These are phyloP conservation scores for Lacerta viridis DNA, from an alignment of 2,797 vertebrate species.

Conservation along the genomic window DNA sequence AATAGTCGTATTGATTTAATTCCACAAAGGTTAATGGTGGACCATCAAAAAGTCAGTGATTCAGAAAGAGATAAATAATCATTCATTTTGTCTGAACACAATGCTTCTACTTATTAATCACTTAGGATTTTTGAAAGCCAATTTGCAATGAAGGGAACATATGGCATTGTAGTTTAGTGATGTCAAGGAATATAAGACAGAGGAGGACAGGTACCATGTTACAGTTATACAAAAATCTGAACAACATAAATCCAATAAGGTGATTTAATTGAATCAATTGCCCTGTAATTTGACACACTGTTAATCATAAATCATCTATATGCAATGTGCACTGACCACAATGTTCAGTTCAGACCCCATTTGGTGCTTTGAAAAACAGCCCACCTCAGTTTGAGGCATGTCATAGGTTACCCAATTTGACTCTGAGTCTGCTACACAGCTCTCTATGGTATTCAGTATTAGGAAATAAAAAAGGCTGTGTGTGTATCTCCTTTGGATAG, in stretches of 20 bases:
- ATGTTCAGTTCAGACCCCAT: no score
- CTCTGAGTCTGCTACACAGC: no score
- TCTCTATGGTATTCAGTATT: no score
- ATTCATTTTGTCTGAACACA: not conserved
- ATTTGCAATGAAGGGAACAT: conserved; percentile 29
- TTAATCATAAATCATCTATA: conserved; percentile 13
- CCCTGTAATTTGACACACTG: not conserved
- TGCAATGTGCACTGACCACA: not conserved
- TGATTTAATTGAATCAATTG: not conserved
- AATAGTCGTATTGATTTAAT: conserved; percentile 11
- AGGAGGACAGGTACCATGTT: conserved; percentile 2
- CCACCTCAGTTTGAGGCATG: not conserved
- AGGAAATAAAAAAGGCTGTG: no score
- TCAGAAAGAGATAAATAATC: conserved; percentile 27
- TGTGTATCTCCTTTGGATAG: no score
- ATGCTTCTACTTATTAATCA: conserved; percentile 19
- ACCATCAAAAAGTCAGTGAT: not conserved
- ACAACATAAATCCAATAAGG: not conserved
- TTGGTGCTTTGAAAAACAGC: no score
- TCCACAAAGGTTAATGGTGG: conserved; percentile 27
- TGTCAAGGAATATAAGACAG: not conserved
- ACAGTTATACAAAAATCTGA: conserved; percentile 10
- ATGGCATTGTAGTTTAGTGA: conserved; percentile 12
- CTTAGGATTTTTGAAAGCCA: conserved; percentile 32
- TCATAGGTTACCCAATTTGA: no score